phyloP scores from a whole-genome alignment of 2,888 invertebrate genomes.

The Eupithecia insigniata region DNA sequence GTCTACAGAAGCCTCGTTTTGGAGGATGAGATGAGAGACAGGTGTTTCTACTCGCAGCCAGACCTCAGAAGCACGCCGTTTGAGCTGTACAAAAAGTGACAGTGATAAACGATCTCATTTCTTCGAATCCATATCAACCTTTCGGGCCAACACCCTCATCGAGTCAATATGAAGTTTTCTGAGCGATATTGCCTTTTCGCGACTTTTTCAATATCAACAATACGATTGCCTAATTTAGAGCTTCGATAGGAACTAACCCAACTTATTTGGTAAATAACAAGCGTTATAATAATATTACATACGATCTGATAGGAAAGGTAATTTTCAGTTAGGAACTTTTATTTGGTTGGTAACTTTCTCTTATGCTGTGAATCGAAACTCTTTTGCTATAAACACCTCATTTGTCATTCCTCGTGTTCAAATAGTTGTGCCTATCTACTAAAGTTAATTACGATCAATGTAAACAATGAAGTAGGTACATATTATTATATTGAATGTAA shows the following conservation, averaged over 20 bases:
- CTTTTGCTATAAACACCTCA: not conserved
- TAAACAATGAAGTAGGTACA: no score
- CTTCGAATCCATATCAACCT: slow-evolving; percentile 14
- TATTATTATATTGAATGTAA: no score
- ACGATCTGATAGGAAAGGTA: slow-evolving; percentile 27
- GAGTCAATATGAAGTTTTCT: slow-evolving; percentile 33
- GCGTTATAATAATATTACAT: slow-evolving; percentile 5
- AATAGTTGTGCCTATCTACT: not conserved
- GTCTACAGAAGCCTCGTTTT: not conserved
- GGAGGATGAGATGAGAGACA: not conserved
- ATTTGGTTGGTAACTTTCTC: not conserved
- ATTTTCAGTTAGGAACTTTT: slow-evolving; percentile 32
- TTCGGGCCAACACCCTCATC: slow-evolving; percentile 13
- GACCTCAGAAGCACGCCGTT: slow-evolving; percentile 18
- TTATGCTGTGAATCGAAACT: not conserved
- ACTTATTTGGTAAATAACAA: slow-evolving; percentile 3
- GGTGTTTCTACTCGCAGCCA: slow-evolving; percentile 4
- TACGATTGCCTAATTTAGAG: slow-evolving; percentile 8
- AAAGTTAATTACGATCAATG: not conserved
- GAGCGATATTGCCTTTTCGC: slow-evolving; percentile 22
- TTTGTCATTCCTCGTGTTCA: not conserved
- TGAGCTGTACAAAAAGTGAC: slow-evolving; percentile 21
- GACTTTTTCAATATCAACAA: slow-evolving; percentile 18
- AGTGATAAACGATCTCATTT: slow-evolving; percentile 26
- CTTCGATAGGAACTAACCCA: not conserved